These are phyloP conservation scores for Lamprotornis superbus DNA, from an alignment of 2,113 vertebrate genomes.

Conservation along the genomic window DNA sequence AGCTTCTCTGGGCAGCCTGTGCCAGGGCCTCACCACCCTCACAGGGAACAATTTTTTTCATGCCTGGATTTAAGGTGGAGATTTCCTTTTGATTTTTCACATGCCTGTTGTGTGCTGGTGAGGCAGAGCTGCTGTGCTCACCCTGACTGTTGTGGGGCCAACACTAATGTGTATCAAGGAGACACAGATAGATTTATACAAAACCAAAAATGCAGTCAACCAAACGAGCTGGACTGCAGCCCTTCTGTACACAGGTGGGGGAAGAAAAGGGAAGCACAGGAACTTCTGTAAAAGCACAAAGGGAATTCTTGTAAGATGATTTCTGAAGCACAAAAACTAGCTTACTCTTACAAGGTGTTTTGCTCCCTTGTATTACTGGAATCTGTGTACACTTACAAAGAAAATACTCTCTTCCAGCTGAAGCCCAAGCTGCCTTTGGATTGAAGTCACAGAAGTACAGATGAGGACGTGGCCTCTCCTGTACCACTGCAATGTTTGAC, in stretches of 20 bases:
- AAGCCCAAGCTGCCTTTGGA: neutral
- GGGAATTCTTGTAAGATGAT: neutral
- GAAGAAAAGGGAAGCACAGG: neutral
- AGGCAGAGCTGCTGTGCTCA: neutral
- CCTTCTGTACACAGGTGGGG: too few species aligned
- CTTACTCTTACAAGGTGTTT: neutral
- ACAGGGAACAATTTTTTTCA: neutral
- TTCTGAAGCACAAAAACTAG: neutral
- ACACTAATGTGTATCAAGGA: neutral
- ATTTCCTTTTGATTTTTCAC: neutral
- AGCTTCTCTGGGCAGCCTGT: neutral
- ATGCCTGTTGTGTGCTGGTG: fast-evolving
- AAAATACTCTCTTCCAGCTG: neutral
- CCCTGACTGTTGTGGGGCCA: neutral
- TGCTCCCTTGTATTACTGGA: neutral
- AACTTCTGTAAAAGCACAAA: neutral
- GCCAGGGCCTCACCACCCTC: neutral
- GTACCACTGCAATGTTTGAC: neutral
- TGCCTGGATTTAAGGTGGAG: neutral
- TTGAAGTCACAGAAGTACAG: neutral
- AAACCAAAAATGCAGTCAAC: neutral
- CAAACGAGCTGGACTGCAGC: neutral
- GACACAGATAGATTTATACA: neutral
- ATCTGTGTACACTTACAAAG: neutral
- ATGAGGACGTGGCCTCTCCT: neutral